A percentile compares a stretch with the other conserved stretches of the same genome.
Evolutionary conservation across 37 sponge, comb jelly and placozoan genomes (phyloP).

Genomic region (Spongia lamella): DNA sequence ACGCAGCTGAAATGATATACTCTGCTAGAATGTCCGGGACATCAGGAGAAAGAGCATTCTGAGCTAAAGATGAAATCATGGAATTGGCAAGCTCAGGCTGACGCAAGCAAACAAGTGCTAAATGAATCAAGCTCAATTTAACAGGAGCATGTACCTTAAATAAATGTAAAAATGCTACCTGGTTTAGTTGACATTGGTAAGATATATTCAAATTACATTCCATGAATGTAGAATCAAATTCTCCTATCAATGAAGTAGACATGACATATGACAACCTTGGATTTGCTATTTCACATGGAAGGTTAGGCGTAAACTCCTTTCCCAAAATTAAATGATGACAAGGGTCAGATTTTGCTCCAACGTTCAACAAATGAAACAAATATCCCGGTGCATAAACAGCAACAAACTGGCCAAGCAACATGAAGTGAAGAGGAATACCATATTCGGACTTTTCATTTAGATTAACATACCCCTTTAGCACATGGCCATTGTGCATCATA

Average conservation of each 20-base stretch:
- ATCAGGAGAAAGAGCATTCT: conserved; percentile 34
- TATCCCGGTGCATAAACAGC: conserved; percentile 53
- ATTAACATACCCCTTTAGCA: conserved; percentile 41
- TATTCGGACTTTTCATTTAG: conserved; percentile 6
- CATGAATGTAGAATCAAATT: conserved; percentile 19
- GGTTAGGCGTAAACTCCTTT: too few relatives aligned
- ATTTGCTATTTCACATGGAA: neutral
- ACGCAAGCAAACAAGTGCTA: conserved; percentile 46
- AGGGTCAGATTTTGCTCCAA: conserved; percentile 53
- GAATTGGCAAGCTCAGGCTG: conserved; percentile 48
- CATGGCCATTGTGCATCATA: conserved; percentile 66
- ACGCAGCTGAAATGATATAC: conserved; percentile 49
- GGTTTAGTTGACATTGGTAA: conserved; percentile 31
- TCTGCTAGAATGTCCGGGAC: conserved; percentile 49
- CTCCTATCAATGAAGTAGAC: neutral
- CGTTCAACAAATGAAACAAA: conserved; percentile 61
- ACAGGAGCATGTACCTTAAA: conserved; percentile 25
- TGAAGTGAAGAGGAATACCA: conserved; percentile 39
- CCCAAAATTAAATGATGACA: conserved; percentile 66
- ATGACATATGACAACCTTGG: conserved; percentile 5
- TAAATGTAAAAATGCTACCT: conserved; percentile 40
- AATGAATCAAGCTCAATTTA: conserved; percentile 49
- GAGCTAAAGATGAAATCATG: conserved; percentile 63
- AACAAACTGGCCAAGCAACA: conserved; percentile 49
- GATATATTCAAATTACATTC: conserved; percentile 20